Evolutionary conservation across 2,888 invertebrate species (phyloP), one percentile per base, ranked within the genome.

Genomic region (Slavum lentiscoides): DNA sequence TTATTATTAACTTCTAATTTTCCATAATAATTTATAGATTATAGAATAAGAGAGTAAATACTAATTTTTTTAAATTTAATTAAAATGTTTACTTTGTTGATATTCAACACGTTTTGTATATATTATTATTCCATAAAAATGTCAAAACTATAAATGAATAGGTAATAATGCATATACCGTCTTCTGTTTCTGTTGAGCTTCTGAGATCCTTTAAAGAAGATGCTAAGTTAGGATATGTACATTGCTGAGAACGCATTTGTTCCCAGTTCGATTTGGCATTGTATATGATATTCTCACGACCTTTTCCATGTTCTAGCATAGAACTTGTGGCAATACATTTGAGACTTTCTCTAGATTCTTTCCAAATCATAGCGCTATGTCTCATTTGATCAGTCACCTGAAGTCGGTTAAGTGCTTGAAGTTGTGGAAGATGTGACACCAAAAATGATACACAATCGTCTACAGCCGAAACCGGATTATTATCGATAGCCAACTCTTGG

Each of bases 251-350:
- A 82, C 93, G 89, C 19, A 94, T 87, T 72, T 94, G 87, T 86
- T 94, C 94, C 94, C 94, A 94, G 85, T 94, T 94, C n/a, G 93
- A 93, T 83, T 93, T 90, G 2, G 94, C 94, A 85, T 94, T 94
- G 62, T 93, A 92, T 83, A 94, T 94, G 5, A 94, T 91, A 86
- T 94, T 68, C 2, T 82, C 82, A 3, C 82, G 75, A 15, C 74
- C 82, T 9, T 82, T 81, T 8, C 90, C 91, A n/a, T 90, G 90
- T 66, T 90, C 89, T 86, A 94, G 55, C 1, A 39, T 11, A 15
- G 80, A 64, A 64, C 64, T 80, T 13, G 80, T 23, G 0, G 80
- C 62, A 17, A 80, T 58, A 39, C 94, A 86, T 93, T 94, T 84
- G 92, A 80, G 72, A n/a, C 80, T 81, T 69, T 83, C 83, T 62